Evolutionary conservation across 2,113 vertebrate genomes (phyloP).

Genomic region (Macquaria australasica): DNA sequence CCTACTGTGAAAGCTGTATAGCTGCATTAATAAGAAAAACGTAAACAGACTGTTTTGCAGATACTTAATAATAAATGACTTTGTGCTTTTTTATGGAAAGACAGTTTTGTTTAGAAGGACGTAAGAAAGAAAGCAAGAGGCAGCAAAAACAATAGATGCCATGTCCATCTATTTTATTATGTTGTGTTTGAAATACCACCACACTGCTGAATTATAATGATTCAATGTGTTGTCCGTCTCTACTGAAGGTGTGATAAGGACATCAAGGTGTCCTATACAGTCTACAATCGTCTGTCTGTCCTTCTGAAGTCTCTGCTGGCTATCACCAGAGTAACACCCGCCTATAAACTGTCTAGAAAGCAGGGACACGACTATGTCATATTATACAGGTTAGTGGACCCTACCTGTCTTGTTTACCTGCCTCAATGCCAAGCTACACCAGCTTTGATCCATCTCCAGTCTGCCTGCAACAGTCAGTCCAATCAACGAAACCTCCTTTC

Average conservation of each 20-base stretch:
- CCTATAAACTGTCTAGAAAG: slow-evolving; percentile 97
- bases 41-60: no score
- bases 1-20: no score
- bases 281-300: slow-evolving; percentile 98
- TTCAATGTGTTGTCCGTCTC: not conserved
- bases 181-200: not conserved
- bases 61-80: no score
- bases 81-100: no score
- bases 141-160: no score
- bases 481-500: not conserved
- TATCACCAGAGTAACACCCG: slow-evolving; percentile 97
- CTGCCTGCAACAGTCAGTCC: not conserved
- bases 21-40: no score
- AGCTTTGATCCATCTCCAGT: not conserved
- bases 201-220: not conserved
- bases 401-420: not conserved
- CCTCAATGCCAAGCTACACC: not conserved
- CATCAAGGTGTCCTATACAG: slow-evolving; percentile 98
- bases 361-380: slow-evolving; percentile 99
- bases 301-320: slow-evolving; percentile 97
- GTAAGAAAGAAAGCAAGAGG: no score
- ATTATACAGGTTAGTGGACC: slow-evolving; percentile 91
- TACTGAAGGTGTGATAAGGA: slow-evolving; percentile 94
- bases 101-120: no score
- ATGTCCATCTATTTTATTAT: not conserved